phyloP scores from a whole-genome alignment of 2,113 vertebrate species.

The Coregonus clupeaformis region DNA sequence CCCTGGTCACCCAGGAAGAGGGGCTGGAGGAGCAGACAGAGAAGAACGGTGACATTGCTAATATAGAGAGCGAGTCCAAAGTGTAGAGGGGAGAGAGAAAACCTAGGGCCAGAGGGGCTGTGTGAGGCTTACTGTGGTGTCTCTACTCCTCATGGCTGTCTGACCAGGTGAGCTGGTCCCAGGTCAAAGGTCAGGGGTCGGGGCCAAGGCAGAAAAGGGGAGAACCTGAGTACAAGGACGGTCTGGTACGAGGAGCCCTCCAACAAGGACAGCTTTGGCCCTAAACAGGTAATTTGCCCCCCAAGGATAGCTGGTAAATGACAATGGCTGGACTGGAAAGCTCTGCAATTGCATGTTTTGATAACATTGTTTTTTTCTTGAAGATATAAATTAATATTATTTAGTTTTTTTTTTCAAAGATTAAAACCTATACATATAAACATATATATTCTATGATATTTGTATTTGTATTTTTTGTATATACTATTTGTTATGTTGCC shows the following conservation, averaged over 20 bases:
- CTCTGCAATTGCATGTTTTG: conserved; percentile 68
- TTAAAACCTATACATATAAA: conserved; percentile 54
- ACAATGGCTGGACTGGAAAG: conserved; percentile 38
- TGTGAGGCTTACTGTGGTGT: not conserved
- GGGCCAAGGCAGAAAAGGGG: conserved; percentile 34
- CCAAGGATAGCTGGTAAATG: conserved; percentile 27
- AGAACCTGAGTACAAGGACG: conserved; percentile 42
- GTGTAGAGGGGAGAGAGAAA: conserved; percentile 63
- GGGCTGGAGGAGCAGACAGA: conserved; percentile 77
- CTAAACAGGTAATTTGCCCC: conserved; percentile 39
- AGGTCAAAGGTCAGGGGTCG: conserved; percentile 12
- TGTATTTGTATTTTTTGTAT: conserved; percentile 80
- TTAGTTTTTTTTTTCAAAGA: conserved; percentile 69
- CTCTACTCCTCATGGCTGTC: conserved; percentile 20
- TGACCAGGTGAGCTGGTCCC: conserved; percentile 24
- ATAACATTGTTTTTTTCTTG: conserved; percentile 58
- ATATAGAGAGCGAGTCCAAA: conserved; percentile 93
- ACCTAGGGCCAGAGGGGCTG: not conserved
- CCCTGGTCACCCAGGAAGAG: conserved; percentile 26
- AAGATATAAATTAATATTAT: conserved; percentile 69
- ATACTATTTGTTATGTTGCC: conserved; percentile 70
- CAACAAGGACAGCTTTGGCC: conserved; percentile 34
- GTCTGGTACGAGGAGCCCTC: conserved; percentile 50
- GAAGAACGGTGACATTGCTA: conserved; percentile 90
- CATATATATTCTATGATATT: conserved; percentile 69